Evolutionary conservation across 2,113 vertebrate species (phyloP), one percentile per base, ranked within the genome.

Genomic region (Zosterops japonicus): DNA sequence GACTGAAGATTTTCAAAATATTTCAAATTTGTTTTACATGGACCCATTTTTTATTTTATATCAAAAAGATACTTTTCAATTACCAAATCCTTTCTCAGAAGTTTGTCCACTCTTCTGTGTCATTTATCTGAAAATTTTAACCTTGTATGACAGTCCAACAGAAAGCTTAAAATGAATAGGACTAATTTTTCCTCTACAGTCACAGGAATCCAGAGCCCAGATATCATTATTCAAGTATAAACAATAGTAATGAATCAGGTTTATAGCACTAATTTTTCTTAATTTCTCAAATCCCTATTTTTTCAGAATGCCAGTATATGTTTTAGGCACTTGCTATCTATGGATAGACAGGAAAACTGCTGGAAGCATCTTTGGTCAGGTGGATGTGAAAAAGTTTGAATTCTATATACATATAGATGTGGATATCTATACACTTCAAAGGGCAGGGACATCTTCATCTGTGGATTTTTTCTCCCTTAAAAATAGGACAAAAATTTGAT

Each of bases 391-490:
- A 18, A 6, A 52, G 21, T 16, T 55, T 19, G 15, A 83, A 42
- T 9, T 55, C 8, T 17, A 8, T 5, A 5, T 22, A 6, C 0
- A 8, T 20, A 21, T 3, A 41, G 24, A n/a, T 24, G 52, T 12
- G 17, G 15, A 18, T 53, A 71, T 21, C 21, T 36, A 5, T 13
- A 13, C 12, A 27, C 60, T 27, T 70, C 22, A 77, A 64, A 72
- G 8, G 6, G 0, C 20, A 39, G 36, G 14, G 6, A 36, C 3
- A 46, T 41, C 19, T 81, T 74, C 44, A 33, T 53, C 16, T 57
- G 14, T 67, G 15, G 14, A 19, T 16, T 42, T 65, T 74, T 71
- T 35, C 12, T 1, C 3, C 12, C 8, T 35, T n/a, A 15, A 79
- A 77, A 10, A 2, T 4, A 22, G 22, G 17, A 41, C 2, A 74